Base-by-base conservation (phyloP, 2,113 vertebrate species). In the Noctilio leporinus region DNA sequence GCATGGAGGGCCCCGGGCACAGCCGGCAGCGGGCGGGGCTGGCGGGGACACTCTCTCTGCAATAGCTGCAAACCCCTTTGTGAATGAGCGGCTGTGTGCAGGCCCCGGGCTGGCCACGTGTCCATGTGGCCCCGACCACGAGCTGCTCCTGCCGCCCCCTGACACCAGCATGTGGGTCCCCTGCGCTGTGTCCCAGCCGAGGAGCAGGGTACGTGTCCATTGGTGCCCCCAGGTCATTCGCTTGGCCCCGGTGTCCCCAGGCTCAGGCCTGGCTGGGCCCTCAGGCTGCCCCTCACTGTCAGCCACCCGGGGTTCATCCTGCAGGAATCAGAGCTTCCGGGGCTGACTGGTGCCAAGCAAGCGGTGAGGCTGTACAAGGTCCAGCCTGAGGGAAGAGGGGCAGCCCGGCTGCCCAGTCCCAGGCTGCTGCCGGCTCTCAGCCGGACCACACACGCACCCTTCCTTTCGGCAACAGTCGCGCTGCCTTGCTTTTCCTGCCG, bases 371-470 rank as follows among this genome's bases (percentile, higher is more conserved):
- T 45, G 45, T 4, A 6, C 59, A 49, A 81, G 33, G 38, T 38
- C 24, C 49, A 5, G 15, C 40, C 47, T 0, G 0, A 22, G 86
- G 53, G n/a, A 30, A 43, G 33, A 1, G 12, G 65, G 22, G 7
- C 40, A 12, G 15, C 5, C 35, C 2, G 0, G 26, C 30, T 26
- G 5, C 4, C 26, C 67, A 33, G 26, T 30, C 76, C 53, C 49
- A n/a, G 77, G 49, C 16, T 10, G 35, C 9, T 51, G 38, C 1
- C 2, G 14, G 20, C 28, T 69, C 64, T 87, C 4, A 0, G 35
- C 8, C 3, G 43, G n/a, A 57, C 12, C 47, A 73, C 17, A 28
- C 0, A 0, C 57, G 0, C 57, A 24, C 45, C 65, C 64, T 47
- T 57, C 72, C 72, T 85, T 22, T 62, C 90, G 55, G 9, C 3